phyloP scores from a whole-genome alignment of 2,113 vertebrate genomes.

The Herpetotheres cachinnans region DNA sequence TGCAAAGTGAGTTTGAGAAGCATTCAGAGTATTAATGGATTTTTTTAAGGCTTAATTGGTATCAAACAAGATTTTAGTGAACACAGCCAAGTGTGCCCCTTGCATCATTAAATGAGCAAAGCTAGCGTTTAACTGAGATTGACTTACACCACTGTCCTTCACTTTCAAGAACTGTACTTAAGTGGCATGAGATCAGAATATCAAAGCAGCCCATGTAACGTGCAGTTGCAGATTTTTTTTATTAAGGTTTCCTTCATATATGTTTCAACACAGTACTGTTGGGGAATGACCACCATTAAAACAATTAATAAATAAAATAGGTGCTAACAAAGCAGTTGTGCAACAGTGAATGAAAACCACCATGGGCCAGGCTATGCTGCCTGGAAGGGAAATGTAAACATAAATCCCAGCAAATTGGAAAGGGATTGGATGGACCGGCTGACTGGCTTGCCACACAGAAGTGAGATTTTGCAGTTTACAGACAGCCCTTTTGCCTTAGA shows the following conservation, averaged over 20 bases:
- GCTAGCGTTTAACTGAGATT: slow-evolving; percentile 35
- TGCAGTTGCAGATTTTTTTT: not conserved
- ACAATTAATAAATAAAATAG: not conserved
- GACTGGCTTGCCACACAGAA: not conserved
- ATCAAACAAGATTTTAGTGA: slow-evolving; percentile 64
- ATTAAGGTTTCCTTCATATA: not conserved
- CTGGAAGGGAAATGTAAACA: not conserved
- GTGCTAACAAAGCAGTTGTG: not conserved
- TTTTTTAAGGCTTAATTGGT: slow-evolving; percentile 61
- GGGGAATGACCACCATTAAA: not conserved
- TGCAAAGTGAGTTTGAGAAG: slow-evolving; percentile 25
- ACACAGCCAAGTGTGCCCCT: slow-evolving; percentile 30
- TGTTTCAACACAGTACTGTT: not conserved
- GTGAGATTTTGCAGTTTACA: not conserved
- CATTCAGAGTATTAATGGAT: slow-evolving; percentile 35
- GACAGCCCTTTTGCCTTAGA: not conserved
- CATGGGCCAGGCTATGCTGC: not conserved
- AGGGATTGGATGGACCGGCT: not conserved
- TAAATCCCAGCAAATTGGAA: not conserved
- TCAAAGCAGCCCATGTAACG: not conserved
- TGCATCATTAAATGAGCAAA: slow-evolving; percentile 50
- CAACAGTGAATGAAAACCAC: not conserved
- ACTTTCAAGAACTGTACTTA: slow-evolving; percentile 48
- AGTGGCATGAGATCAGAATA: slow-evolving; percentile 57
- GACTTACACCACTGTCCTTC: slow-evolving; percentile 50